A percentile compares a stretch with the other conserved stretches of the same genome.
These are phyloP conservation scores for Mongoloraphidia duomilia DNA, from an alignment of 2,888 invertebrate species.

Conservation along the genomic window DNA sequence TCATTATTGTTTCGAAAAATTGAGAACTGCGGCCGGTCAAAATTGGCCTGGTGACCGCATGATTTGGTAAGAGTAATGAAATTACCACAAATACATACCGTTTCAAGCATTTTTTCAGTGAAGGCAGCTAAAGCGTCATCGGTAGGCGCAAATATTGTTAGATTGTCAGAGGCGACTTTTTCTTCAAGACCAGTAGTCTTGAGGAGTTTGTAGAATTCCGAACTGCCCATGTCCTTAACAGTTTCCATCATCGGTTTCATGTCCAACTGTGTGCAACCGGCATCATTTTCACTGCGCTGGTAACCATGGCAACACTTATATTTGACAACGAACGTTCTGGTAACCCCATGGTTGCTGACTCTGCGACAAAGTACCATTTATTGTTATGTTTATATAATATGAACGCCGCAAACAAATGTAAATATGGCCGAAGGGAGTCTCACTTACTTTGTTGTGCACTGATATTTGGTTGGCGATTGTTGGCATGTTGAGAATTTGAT, in stretches of 20 bases:
- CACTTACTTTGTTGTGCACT: slow-evolving; percentile 36
- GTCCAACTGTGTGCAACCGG: slow-evolving; percentile 33
- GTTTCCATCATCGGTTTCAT: slow-evolving; percentile 40
- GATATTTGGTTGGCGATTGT: slow-evolving; percentile 33
- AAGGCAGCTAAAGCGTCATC: slow-evolving; percentile 44
- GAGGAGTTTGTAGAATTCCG: slow-evolving; percentile 40
- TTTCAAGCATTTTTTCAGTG: slow-evolving; percentile 35
- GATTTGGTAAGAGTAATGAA: too few species aligned
- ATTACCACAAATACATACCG: slow-evolving; percentile 26
- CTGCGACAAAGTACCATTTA: slow-evolving; percentile 23
- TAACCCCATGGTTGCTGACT: slow-evolving; percentile 39
- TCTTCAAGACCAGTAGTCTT: slow-evolving; percentile 35
- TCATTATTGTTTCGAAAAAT: too few species aligned
- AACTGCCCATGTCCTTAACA: slow-evolving; percentile 39
- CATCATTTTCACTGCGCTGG: slow-evolving; percentile 26
- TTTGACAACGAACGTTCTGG: slow-evolving; percentile 43
- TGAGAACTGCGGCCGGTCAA: too few species aligned
- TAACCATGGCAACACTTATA: slow-evolving; percentile 57
- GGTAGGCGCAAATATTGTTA: slow-evolving; percentile 47
- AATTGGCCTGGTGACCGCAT: too few species aligned
- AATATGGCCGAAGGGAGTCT: not conserved
- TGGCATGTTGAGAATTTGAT: slow-evolving; percentile 34
- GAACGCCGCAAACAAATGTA: not conserved
- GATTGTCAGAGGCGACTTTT: slow-evolving; percentile 35
- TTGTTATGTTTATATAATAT: not conserved